Percentiles rank a stretch among this genome's conserved stretches.
phyloP scores from a whole-genome alignment of 1,140 invertebrate species.

The Halyomorpha halys region DNA sequence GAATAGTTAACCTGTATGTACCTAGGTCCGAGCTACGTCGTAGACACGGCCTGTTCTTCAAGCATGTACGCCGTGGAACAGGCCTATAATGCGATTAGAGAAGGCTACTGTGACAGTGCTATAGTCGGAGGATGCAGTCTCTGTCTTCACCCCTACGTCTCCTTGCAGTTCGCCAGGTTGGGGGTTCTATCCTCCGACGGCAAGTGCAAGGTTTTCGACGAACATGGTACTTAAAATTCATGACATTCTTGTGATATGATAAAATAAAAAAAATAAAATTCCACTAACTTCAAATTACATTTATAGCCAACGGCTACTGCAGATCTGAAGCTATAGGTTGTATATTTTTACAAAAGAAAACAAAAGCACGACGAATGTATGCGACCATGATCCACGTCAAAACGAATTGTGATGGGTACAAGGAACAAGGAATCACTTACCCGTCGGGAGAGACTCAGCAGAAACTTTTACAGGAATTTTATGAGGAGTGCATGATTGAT shows the following conservation, averaged over 20 bases:
- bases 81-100: constrained; percentile 62
- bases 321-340: constrained; percentile 66
- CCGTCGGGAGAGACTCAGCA: constrained; percentile 76
- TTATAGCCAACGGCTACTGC: constrained; percentile 55
- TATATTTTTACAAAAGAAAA: constrained; percentile 69
- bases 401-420: constrained; percentile 80
- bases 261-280: not conserved
- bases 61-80: constrained; percentile 74
- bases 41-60: constrained; percentile 86
- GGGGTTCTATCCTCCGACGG: constrained; percentile 80
- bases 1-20: not conserved
- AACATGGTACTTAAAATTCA: constrained; percentile 40
- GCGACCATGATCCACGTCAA: constrained; percentile 56
- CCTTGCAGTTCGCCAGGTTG: constrained; percentile 60
- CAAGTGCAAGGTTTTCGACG: constrained; percentile 81
- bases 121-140: constrained; percentile 78
- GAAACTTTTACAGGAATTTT: constrained; percentile 68
- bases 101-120: constrained; percentile 72
- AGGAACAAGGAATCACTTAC: constrained; percentile 81
- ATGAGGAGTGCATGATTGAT: constrained; percentile 67
- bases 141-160: constrained; percentile 73
- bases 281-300: constrained; percentile 18
- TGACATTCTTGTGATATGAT: too few species aligned
- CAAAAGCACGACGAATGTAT: constrained; percentile 66
- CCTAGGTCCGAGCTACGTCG: constrained; percentile 62